phyloP scores from a whole-genome alignment of 2,113 vertebrate species.

The Steatornis caripensis region DNA sequence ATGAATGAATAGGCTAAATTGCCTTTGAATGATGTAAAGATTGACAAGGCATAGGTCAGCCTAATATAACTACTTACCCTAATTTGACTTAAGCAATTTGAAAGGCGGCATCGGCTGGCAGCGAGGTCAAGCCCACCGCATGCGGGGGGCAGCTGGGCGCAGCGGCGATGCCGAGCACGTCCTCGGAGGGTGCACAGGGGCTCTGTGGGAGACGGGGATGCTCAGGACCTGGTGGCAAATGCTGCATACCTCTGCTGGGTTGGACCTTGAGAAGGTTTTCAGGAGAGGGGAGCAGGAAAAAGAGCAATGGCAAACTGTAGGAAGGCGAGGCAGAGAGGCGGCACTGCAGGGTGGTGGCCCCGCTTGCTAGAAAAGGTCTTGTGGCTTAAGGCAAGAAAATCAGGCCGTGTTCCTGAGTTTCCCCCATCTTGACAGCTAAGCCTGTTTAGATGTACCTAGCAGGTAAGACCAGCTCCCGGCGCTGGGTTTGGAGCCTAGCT shows the following conservation, averaged over 20 bases:
- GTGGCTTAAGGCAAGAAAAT: neutral
- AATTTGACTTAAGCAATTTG: neutral
- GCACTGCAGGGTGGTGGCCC: fast-evolving
- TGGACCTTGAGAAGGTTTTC: neutral
- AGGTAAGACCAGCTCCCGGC: neutral
- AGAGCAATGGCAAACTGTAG: neutral
- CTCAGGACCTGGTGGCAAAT: neutral
- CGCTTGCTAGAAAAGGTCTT: fast-evolving
- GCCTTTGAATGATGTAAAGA: constrained; percentile 8
- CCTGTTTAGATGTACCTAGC: neutral
- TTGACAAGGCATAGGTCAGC: constrained; percentile 16
- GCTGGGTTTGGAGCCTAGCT: neutral
- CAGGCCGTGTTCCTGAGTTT: neutral
- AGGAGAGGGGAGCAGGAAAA: neutral
- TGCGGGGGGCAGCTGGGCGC: neutral
- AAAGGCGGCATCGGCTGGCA: neutral
- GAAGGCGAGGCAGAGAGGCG: fast-evolving
- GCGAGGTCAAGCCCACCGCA: fast-evolving
- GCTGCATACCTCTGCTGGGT: neutral
- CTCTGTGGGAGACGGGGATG: neutral
- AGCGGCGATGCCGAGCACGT: fast-evolving
- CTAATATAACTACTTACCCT: constrained; percentile 16
- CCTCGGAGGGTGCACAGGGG: neutral
- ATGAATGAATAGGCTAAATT: constrained; percentile 31
- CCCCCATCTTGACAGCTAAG: neutral